phyloP scores from a whole-genome alignment of 2,797 vertebrate genomes.

The Oceanodroma leucorhoa region DNA sequence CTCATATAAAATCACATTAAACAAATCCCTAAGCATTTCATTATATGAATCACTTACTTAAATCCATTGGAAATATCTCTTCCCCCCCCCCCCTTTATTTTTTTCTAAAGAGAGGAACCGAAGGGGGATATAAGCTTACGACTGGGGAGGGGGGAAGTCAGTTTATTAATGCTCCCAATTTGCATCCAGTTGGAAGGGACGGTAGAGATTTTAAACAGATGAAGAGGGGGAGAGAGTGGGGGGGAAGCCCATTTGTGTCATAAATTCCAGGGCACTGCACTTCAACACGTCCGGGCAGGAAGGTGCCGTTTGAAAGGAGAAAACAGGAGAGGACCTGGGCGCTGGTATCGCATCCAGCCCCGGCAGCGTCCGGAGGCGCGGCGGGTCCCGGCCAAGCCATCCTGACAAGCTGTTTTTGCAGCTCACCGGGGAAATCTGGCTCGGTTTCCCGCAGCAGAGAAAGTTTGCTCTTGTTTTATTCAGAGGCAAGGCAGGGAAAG shows the following conservation, averaged over 20 bases:
- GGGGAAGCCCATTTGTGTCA: neutral
- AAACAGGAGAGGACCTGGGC: neutral
- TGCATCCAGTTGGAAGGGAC: neutral
- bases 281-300: slow-evolving; percentile 41
- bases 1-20: slow-evolving; percentile 44
- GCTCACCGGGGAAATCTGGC: neutral
- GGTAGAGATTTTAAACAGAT: neutral
- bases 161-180: slow-evolving; percentile 1
- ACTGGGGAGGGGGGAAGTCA: neutral
- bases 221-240: neutral
- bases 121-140: neutral
- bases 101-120: neutral
- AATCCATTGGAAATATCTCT: neutral
- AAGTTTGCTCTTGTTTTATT: neutral
- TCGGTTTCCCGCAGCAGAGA: neutral
- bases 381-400: neutral
- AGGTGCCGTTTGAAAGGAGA: neutral
- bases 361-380: neutral
- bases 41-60: slow-evolving; percentile 12
- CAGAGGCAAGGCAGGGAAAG: neutral
- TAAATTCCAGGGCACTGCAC: slow-evolving; percentile 36
- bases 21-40: slow-evolving; percentile 21
- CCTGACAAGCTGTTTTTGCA: neutral
- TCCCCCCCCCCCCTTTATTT: rapidly evolving
- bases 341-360: neutral